Percentiles rank a stretch among this genome's conserved stretches.
phyloP scores from a whole-genome alignment of 1,140 invertebrate species.

The Adelges cooleyi region DNA sequence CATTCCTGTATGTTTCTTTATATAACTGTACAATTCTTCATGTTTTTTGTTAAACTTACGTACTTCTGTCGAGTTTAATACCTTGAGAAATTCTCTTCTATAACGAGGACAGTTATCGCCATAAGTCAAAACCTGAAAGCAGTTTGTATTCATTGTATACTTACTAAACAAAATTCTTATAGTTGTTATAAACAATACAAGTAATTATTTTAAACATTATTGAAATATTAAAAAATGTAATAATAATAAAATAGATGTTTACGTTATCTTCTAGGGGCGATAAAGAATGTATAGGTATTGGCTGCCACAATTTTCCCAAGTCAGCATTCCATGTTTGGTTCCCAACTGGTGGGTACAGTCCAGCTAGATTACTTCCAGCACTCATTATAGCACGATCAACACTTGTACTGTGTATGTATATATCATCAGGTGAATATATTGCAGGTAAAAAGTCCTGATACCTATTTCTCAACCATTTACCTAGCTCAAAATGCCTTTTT shows the following conservation, averaged over 20 bases:
- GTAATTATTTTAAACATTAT: not conserved
- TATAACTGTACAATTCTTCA: not conserved
- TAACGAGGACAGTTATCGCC: slow-evolving; percentile 10
- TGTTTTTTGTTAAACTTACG: not conserved
- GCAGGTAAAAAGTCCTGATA: slow-evolving; percentile 49
- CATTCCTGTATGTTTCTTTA: slow-evolving; percentile 1
- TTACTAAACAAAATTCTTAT: not conserved
- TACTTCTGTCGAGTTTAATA: not conserved
- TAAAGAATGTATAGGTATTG: slow-evolving; percentile 69
- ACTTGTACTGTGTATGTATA: slow-evolving; percentile 57
- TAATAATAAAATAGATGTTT: slow-evolving; percentile 31
- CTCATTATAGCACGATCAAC: slow-evolving; percentile 71
- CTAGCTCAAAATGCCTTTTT: slow-evolving; percentile 48
- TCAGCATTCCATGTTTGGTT: slow-evolving; percentile 58
- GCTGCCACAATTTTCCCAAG: slow-evolving; percentile 60
- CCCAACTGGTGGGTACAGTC: slow-evolving; percentile 61
- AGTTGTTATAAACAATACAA: not conserved
- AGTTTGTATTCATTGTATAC: no score
- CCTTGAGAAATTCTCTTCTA: not conserved
- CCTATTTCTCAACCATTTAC: slow-evolving; percentile 48
- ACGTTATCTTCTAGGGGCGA: slow-evolving; percentile 57
- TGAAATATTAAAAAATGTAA: not conserved
- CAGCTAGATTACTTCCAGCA: slow-evolving; percentile 65
- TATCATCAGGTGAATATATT: slow-evolving; percentile 48
- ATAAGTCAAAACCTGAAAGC: slow-evolving; percentile 5